Base-by-base conservation (phyloP, 1,140 invertebrate genomes). In the Drosophila seguyi region DNA sequence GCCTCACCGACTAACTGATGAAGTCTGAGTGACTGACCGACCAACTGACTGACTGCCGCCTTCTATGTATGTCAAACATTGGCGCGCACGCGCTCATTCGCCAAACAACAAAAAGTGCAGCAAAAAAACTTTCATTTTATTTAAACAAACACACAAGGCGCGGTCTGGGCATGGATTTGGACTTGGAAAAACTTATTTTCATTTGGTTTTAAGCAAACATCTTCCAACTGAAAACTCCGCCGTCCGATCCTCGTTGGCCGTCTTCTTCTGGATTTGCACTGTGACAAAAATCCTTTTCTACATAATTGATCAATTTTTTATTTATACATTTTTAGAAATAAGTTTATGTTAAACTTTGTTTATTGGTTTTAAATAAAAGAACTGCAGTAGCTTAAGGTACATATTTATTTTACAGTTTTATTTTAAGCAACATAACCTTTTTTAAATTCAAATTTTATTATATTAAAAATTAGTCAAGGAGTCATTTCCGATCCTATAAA, bases 61-160 rank as follows among this genome's bases (percentile, higher is more conserved):
- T 84, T 72, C 74, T 59, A 90, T 90, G 81, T 88, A 68, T 88
- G 85, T 90, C 85, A 90, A 90, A 85, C 82, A 86, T 86, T 85
- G 82, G 68, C 82, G 78, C 61, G 81, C 75, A 58, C 63, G 68
- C 82, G 78, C 58, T 77, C 39, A 42, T 61, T 68, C 6, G 62
- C 59, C 18, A 63, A 73, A 75, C 71, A 75, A 48, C 58, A 75
- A 75, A 74, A 75, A 69, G 66, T 69, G 66, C 60, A 66, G 66
- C 66, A 77, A 81, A 86, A 85, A 81, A 90, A 90, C 85, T 90
- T 90, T 90, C 85, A 90, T 90, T 90, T 90, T 90, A 90, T 90
- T 90, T 79, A 75, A 90, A 79, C 85, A 87, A 87, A 87, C 82
- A 88, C 72, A 81, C 67, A 90, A 90, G 85, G 85, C 69, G 85